Evolutionary conservation across 2,888 invertebrate genomes (phyloP), one percentile per base, ranked within the genome.

Genomic region (Glyphotaelius pellucidus): DNA sequence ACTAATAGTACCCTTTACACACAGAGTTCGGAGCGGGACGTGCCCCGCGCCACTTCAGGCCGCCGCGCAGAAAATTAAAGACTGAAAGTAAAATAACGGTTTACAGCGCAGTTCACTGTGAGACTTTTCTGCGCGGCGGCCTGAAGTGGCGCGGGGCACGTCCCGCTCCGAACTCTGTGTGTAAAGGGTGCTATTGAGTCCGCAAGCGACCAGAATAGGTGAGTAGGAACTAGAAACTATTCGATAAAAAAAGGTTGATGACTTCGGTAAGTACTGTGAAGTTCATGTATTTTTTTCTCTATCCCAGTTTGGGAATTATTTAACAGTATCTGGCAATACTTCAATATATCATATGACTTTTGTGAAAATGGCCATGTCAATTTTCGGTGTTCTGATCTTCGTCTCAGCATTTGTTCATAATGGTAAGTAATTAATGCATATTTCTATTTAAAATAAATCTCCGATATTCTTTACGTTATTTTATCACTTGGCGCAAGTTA

Each of bases 331-430:
- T 87, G 12, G 87, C 67, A 87, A 87, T 11, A 87, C 67, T 87
- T 30, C 5, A 52, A 31, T 85, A 91, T 89, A 90, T 92, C 92
- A 92, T 92, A 92, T 92, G 92, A 92, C 92, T 92, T 88, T 91
- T 88, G 32, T 47, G 80, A 93, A 93, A 92, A 93, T 93, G 93
- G 93, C 93, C 90, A 91, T 93, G 91, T 85, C 83, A 81, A 80
- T 85, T 81, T 83, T 93, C 14, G 84, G 91, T 67, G 83, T 93
- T 30, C 79, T 92, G 32, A 80, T 89, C 80, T 91, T 87, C 47
- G 80, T 92, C 80, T 87, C 91, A 7, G 85, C 92, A 83, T 35
- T 91, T 90, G 90, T 92, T 67, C 91, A 91, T 31, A 84, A 90
- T 85, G 87, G 92, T 92, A 35, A 91, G 91, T 84, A 42, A 42